Base-by-base conservation (phyloP, 2,888 invertebrate genomes). In the Erpobdella octoculata region DNA sequence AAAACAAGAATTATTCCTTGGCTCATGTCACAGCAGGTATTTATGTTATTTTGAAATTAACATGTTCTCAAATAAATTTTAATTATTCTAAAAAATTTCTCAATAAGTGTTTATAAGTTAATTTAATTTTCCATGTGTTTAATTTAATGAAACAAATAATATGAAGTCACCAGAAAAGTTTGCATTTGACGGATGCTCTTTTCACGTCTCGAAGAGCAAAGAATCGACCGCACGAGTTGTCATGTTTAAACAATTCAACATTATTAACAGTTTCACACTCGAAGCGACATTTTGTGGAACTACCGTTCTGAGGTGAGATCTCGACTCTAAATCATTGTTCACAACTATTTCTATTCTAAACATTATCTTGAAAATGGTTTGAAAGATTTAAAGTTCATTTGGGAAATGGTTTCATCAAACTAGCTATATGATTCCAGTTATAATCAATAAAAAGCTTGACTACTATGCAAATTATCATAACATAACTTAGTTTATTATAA, bases 241-340 rank as follows among this genome's bases (percentile, higher is more conserved):
- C 12, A 81, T 83, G 81, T 82, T 80, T 80, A 71, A 80, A 18
- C 82, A 83, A 75, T 77, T 82, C 78, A 77, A 77, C 37, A 79
- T 83, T 36, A 75, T 74, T 67, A 81, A 82, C 75, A 82, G 82
- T 72, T 83, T 82, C 74, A 83, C 83, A 0, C 77, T 83, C 75
- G 83, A 83, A 72, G 82, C 83, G 0, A 81, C 82, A 1, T 83
- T 83, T 75, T 80, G 81, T 75, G 83, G 83, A 5, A 80, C 83
- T 0, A 78, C 79, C n/a, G 74, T 35, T 31, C 35, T 35, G 9
- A 62, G 35, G 62, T 62, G 4, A 33, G 9, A 41, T 41, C n/a
- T 41, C n/a, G 12, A 41, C n/a, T 41, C n/a, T n/a, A n/a, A n/a
- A n/a, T n/a, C n/a, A n/a, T n/a, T n/a, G n/a, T n/a, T n/a, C n/a